Percentiles rank a stretch among this genome's conserved stretches.
These are phyloP conservation scores for Oscheius onirici DNA, from an alignment of 2,888 invertebrate genomes.

Conservation along the genomic window DNA sequence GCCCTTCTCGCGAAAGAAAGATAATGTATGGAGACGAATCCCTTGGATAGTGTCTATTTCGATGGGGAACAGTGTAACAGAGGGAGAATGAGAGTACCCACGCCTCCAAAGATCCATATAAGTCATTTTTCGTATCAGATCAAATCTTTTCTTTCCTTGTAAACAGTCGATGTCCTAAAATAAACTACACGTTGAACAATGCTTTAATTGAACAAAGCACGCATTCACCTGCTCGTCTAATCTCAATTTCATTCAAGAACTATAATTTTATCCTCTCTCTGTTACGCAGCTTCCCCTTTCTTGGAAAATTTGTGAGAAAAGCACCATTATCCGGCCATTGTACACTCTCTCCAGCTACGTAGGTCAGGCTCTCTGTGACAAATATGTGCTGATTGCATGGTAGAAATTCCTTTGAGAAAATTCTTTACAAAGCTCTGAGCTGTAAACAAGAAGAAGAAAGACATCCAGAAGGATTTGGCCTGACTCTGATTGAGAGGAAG, in stretches of 20 bases:
- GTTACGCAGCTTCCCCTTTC: too few species aligned
- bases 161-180: neutral
- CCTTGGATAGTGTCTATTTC: too few species aligned
- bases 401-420: too few species aligned
- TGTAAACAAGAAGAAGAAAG: too few species aligned
- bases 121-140: neutral
- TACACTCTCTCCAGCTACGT: neutral
- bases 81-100: neutral
- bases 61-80: too few species aligned
- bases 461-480: too few species aligned
- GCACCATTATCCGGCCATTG: neutral
- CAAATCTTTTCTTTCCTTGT: neutral
- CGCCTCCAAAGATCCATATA: neutral
- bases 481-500: too few species aligned
- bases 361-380: neutral
- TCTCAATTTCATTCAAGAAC: conserved; percentile 12
- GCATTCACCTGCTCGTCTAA: conserved; percentile 23
- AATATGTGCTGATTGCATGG: conserved; percentile 7
- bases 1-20: too few species aligned
- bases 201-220: conserved; percentile 22
- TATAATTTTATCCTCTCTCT: conserved; percentile 7
- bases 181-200: neutral
- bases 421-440: too few species aligned
- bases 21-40: too few species aligned
- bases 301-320: too few species aligned